Conservation (phyloP, 2,797 vertebrate species). For the Amazona finschi region DNA sequence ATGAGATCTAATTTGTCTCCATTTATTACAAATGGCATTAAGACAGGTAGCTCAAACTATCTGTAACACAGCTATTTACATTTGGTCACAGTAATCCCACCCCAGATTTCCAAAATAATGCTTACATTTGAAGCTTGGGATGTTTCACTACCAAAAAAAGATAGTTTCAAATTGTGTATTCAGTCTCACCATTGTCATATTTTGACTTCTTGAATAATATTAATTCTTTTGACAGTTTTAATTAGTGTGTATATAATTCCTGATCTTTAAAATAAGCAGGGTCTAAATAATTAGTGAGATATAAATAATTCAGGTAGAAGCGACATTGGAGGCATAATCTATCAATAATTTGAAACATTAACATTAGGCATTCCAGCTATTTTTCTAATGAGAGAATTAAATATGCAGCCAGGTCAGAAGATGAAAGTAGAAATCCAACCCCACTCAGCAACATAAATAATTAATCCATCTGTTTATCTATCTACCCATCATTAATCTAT, state of each 20-base stretch:
- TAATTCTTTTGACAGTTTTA: neutral
- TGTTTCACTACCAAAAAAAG: neutral
- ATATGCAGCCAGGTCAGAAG: neutral
- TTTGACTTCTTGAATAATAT: neutral
- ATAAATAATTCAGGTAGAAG: slow-evolving; percentile 4
- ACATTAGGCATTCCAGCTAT: neutral
- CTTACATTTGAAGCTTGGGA: neutral
- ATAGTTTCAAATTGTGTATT: neutral
- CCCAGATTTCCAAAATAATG: neutral
- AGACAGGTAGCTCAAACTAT: neutral
- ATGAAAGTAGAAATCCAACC: neutral
- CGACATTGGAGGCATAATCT: neutral
- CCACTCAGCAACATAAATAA: slow-evolving; percentile 21
- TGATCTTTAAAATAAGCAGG: slow-evolving; percentile 15
- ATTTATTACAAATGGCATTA: neutral
- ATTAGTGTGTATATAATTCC: neutral
- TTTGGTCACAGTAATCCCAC: neutral
- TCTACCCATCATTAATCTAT: neutral
- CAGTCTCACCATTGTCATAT: neutral
- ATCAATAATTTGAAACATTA: neutral
- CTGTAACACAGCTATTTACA: neutral
- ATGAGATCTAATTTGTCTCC: neutral
- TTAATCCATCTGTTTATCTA: neutral
- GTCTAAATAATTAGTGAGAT: slow-evolving; percentile 2
- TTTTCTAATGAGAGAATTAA: slow-evolving; percentile 17